phyloP scores from a whole-genome alignment of 2,888 invertebrate species.

The Dryobotodes eremita region DNA sequence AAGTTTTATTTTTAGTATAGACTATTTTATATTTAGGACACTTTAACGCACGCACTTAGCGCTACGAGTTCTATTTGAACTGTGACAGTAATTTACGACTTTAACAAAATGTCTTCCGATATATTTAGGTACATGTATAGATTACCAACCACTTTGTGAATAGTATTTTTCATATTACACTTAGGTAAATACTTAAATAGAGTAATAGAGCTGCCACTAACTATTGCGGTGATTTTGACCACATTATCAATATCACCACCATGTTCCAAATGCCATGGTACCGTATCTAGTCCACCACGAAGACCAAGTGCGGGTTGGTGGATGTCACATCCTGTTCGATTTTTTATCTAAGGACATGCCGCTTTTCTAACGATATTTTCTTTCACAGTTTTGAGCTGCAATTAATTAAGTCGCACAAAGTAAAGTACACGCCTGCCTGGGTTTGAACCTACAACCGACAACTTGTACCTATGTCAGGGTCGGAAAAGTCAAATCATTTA shows the following conservation, averaged over 20 bases:
- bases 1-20: conserved; percentile 22
- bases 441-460: background rate
- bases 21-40: conserved; percentile 29
- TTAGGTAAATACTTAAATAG: background rate
- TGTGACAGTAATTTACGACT: conserved; percentile 27
- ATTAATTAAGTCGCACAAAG: background rate
- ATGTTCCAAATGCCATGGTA: no score
- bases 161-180: conserved; percentile 2
- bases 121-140: background rate
- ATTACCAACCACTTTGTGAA: background rate
- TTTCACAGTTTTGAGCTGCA: background rate
- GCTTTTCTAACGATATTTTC: background rate
- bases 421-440: background rate
- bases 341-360: background rate
- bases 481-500: no score
- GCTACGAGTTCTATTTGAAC: conserved; percentile 25
- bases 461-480: background rate
- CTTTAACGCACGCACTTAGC: conserved; percentile 26
- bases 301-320: background rate
- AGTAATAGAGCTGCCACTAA: background rate
- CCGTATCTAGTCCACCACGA: background rate
- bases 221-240: background rate
- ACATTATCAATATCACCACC: no score
- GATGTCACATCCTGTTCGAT: background rate
- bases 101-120: conserved; percentile 6